A percentile compares a stretch with the other conserved stretches of the same genome.
These are phyloP conservation scores for Neodiprion fabricii DNA, from an alignment of 1,140 invertebrate species.

Conservation along the genomic window DNA sequence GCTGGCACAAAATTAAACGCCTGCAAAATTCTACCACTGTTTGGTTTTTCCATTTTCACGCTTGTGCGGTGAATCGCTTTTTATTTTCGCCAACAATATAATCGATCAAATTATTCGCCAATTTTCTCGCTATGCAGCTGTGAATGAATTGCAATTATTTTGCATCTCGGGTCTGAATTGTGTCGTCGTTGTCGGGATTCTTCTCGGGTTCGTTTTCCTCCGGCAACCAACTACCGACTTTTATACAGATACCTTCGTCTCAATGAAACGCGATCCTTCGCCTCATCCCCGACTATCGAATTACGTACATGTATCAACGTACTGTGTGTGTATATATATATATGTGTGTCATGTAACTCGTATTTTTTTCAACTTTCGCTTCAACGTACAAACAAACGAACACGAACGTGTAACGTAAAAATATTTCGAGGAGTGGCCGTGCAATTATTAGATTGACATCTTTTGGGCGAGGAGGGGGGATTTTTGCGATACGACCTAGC, in stretches of 20 bases:
- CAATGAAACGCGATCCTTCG: not conserved
- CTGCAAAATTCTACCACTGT: not conserved
- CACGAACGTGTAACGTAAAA: not conserved
- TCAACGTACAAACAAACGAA: not conserved
- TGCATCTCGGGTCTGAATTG: not conserved
- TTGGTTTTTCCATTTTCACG: not conserved
- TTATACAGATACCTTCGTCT: not conserved
- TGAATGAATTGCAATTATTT: not conserved
- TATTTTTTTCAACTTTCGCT: not conserved
- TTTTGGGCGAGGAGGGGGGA: not conserved
- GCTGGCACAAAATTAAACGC: too few species aligned
- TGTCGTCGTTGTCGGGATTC: not conserved
- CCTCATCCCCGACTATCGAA: not conserved
- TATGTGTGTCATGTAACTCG: not conserved
- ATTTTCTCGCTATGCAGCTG: not conserved
- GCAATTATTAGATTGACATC: slow-evolving; percentile 1
- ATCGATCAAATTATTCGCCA: not conserved
- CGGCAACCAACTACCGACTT: not conserved
- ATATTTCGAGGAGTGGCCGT: not conserved
- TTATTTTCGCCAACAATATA: not conserved
- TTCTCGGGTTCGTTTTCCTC: not conserved
- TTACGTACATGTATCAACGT: not conserved
- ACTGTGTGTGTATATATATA: not conserved
- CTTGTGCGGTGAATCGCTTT: not conserved
- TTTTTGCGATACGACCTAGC: too few species aligned